Evolutionary conservation across 2,113 vertebrate genomes (phyloP), one percentile per base, ranked within the genome.

Genomic region (Carassius auratus): DNA sequence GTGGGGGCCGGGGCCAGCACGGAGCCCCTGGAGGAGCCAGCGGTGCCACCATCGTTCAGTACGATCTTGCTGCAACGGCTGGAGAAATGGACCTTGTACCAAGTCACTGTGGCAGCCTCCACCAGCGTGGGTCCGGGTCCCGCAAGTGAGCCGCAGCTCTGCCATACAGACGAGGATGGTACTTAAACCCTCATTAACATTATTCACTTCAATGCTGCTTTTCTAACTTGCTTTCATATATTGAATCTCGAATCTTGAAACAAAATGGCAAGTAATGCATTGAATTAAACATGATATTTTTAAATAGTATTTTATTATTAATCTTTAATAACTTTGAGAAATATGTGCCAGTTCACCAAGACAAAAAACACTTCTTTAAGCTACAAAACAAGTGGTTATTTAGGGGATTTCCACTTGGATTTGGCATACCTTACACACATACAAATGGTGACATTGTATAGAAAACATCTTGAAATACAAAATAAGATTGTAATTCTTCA

Each of bases 41-140:
- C 91, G 86, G 95, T 96, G 89, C 94, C 95, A 89, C 93, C 98
- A 86, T 92, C 90, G 50, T 93, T 94, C 91, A 94, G 93, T 42
- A 95, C 96, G 94, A 94, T 97, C 92, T 93, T 94, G 23, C 95
- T 99, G 92, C 96, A 98, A 89, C 91, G 95, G n/a, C 88, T 99
- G 95, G 97, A 99, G 93, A 99, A 99, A 94, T 99, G 98, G 98
- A 99, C 97, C 8, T 94, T 96, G 90, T 99, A 99, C 91, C 96
- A 91, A 79, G 92, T 99, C 93, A 96, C 95, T 0, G 93, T 98
- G 64, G 95, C 96, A 62, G 98, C 98, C 76, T 95, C 94, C 90
- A 99, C 97, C 73, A 93, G 92, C 91, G 92, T 97, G 87, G 98
- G 98, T 84, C 91, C 95, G 7, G 98, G 98, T 89, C 98, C 98